phyloP scores from a whole-genome alignment of 2,888 invertebrate species.

The Drosophila mulleri region DNA sequence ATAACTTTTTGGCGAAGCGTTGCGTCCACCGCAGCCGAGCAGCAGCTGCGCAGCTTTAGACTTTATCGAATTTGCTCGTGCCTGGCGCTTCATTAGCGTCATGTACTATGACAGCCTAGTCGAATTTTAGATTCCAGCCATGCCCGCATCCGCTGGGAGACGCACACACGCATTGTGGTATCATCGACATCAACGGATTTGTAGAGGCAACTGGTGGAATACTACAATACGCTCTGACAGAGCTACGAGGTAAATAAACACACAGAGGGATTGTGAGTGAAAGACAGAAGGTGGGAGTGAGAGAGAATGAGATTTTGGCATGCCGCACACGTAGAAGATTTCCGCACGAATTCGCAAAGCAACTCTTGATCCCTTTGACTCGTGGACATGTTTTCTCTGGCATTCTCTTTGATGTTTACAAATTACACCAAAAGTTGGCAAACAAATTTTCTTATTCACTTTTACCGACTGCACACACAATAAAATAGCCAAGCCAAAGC shows the following conservation, averaged over 20 bases:
- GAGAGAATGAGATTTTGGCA: constrained; percentile 50
- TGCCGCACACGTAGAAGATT: constrained; percentile 80
- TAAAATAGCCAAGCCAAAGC: constrained; percentile 56
- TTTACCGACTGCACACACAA: constrained; percentile 71
- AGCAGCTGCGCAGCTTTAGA: constrained; percentile 10
- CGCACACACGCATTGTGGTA: constrained; percentile 28
- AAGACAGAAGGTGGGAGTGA: not conserved
- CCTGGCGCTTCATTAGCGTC: constrained; percentile 60
- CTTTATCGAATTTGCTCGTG: constrained; percentile 16
- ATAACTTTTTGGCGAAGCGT: constrained; percentile 63
- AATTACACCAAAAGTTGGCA: constrained; percentile 81
- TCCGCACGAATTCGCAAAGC: constrained; percentile 81
- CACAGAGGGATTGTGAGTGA: not conserved
- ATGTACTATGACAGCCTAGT: constrained; percentile 16
- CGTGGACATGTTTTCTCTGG: constrained; percentile 77
- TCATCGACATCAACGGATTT: constrained; percentile 43
- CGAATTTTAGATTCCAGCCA: constrained; percentile 11
- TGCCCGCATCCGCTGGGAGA: constrained; percentile 33
- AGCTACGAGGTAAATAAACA: constrained; percentile 7
- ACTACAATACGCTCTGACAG: constrained; percentile 13
- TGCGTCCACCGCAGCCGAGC: constrained; percentile 32
- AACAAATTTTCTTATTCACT: constrained; percentile 82
- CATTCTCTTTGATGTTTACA: constrained; percentile 80
- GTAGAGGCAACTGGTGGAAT: constrained; percentile 48
- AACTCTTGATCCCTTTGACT: constrained; percentile 81